Conservation (phyloP, 2,797 vertebrate genomes). For the Euphonia xanthogaster region DNA sequence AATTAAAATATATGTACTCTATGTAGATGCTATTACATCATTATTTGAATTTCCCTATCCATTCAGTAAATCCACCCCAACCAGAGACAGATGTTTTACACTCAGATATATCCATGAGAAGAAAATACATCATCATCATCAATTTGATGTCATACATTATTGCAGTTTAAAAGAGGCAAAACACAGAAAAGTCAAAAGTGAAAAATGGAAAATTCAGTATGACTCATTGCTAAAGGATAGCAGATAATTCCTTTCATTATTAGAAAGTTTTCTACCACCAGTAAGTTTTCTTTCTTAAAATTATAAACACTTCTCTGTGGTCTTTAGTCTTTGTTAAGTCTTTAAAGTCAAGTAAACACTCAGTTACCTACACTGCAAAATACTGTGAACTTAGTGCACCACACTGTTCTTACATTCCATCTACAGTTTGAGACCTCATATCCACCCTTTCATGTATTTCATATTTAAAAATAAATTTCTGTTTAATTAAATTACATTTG, state of each 20-base stretch:
- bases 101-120: background rate
- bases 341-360: background rate
- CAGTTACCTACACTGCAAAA: background rate
- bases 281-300: background rate
- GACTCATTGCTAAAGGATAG: background rate
- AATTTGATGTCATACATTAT: background rate
- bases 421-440: background rate
- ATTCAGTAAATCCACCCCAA: background rate
- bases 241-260: background rate
- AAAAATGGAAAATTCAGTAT: background rate
- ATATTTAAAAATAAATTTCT: background rate
- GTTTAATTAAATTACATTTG: background rate
- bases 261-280: background rate
- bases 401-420: background rate
- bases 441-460: background rate
- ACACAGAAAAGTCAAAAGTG: background rate
- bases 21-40: background rate
- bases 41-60: background rate
- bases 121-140: background rate
- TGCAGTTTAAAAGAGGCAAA: background rate
- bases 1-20: background rate
- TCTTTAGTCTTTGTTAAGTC: background rate
- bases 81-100: background rate
- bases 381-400: background rate
- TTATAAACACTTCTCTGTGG: background rate